Percentiles rank a stretch among this genome's conserved stretches.
Evolutionary conservation across 1,140 invertebrate genomes (phyloP).

Genomic region (Bombus pyrosoma): DNA sequence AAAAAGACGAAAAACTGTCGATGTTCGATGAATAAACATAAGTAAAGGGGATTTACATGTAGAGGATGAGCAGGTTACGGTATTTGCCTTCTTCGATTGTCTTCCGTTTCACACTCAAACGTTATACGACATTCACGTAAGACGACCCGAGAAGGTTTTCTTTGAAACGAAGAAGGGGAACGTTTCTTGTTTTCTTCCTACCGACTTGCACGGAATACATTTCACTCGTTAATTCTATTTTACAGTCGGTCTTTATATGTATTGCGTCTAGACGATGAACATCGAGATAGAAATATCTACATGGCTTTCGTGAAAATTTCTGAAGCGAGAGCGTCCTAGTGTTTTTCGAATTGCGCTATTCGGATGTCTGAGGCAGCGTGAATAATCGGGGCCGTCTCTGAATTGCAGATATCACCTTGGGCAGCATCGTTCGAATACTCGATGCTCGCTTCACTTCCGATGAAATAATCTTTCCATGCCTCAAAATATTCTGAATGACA

Average conservation of each 20-base stretch:
- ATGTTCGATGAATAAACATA: too few species aligned
- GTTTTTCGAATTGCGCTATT: background rate
- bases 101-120: background rate
- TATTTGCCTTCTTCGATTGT: background rate
- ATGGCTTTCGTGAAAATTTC: background rate
- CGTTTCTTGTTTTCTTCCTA: background rate
- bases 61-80: background rate
- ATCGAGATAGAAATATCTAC: background rate
- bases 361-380: constrained; percentile 1
- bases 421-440: background rate
- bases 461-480: background rate
- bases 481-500: too few species aligned
- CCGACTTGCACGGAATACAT: background rate
- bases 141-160: background rate
- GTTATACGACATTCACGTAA: background rate
- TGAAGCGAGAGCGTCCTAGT: background rate
- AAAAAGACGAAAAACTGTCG: background rate
- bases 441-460: constrained; percentile 5
- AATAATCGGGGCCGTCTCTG: background rate
- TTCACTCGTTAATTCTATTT: background rate
- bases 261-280: background rate
- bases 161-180: background rate
- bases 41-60: too few species aligned
- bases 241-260: background rate
- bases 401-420: constrained; percentile 36